Percentiles rank a stretch among this genome's conserved stretches.
Evolutionary conservation across 2,888 invertebrate genomes (phyloP).

Genomic region (Perizoma flavofasciatum): DNA sequence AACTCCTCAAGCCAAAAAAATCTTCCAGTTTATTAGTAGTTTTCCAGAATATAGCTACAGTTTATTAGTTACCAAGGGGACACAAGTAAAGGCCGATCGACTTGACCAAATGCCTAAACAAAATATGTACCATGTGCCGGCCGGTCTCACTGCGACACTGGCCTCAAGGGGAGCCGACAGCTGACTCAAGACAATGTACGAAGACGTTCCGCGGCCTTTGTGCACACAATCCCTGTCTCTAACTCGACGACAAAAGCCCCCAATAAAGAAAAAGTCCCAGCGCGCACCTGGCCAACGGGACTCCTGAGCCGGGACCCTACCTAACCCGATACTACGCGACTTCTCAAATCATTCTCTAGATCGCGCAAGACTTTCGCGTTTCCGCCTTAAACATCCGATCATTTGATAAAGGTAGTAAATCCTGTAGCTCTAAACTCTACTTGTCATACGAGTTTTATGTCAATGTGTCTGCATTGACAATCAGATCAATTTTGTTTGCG

Average conservation of each 20-base stretch:
- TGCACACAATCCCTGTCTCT: slow-evolving; percentile 60
- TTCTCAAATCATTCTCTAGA: slow-evolving; percentile 50
- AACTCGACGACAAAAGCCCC: slow-evolving; percentile 62
- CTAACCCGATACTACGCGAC: slow-evolving; percentile 61
- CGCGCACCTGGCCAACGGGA: slow-evolving; percentile 71
- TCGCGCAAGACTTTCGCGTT: slow-evolving; percentile 49
- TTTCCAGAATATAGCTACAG: slow-evolving; percentile 14
- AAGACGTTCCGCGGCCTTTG: slow-evolving; percentile 81
- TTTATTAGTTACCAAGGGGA: slow-evolving; percentile 19
- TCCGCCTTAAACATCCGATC: slow-evolving; percentile 59
- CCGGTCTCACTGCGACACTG: slow-evolving; percentile 55
- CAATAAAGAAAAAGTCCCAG: slow-evolving; percentile 63
- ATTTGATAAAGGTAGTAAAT: slow-evolving; percentile 36
- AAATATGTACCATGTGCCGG: slow-evolving; percentile 23
- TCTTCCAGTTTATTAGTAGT: slow-evolving; percentile 2
- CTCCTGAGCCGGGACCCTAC: slow-evolving; percentile 53
- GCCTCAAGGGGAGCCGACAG: slow-evolving; percentile 69
- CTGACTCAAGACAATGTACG: slow-evolving; percentile 77
- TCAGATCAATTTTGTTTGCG: too few species aligned
- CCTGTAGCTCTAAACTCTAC: slow-evolving; percentile 28
- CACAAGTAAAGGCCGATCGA: slow-evolving; percentile 14
- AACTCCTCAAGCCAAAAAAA: not conserved
- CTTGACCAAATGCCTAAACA: slow-evolving; percentile 26
- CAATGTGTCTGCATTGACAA: too few species aligned
- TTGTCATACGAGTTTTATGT: slow-evolving; percentile 18